Evolutionary conservation across 2,888 invertebrate species (phyloP), one percentile per base, ranked within the genome.

Genomic region (Pteria penguin): DNA sequence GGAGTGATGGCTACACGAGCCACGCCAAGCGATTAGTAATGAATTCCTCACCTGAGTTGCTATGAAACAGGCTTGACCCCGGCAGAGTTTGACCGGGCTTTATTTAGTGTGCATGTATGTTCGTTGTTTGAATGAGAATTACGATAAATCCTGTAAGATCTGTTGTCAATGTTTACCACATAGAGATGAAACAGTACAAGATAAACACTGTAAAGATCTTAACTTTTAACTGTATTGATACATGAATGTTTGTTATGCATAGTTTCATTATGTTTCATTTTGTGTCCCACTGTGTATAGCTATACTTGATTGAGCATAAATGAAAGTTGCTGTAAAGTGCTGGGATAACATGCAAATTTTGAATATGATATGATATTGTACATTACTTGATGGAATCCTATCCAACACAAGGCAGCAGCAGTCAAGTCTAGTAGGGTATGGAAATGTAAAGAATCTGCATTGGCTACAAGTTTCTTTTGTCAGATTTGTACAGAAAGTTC

Each of bases 1-100:
- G 93, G 81, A 95, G 95, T 90, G 95, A 95, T 93, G 95, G 96
- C 90, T 96, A 95, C 87, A 95, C 83, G 63, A 84, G 84, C 65
- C 83, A 84, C 76, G 80, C 84, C 61, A 85, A 85, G 79, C 80
- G 79, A 62, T 81, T 83, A 81, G 80, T 82, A 72, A 81, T 82
- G 73, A 83, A 80, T 72, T 78, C 82, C 77, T 84, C 85, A 33
- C 75, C 81, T 4, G 85, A 84, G 79, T 82, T 82, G 70, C 85
- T 87, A 72, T 86, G 87, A 87, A 72, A 67, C 52, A 58, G 61
- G 55, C 58, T 36, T 32, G 29, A 24, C 26, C 72, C 76, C 61
- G 58, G 29, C 57, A 22, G 5, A 8, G 45, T 4, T 18, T 4
- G 24, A 31, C 68, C 27, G 54, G 55, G 4, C 67, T 8, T 22